Evolutionary conservation across 2,797 vertebrate genomes (phyloP).

Genomic region (Mus caroli): DNA sequence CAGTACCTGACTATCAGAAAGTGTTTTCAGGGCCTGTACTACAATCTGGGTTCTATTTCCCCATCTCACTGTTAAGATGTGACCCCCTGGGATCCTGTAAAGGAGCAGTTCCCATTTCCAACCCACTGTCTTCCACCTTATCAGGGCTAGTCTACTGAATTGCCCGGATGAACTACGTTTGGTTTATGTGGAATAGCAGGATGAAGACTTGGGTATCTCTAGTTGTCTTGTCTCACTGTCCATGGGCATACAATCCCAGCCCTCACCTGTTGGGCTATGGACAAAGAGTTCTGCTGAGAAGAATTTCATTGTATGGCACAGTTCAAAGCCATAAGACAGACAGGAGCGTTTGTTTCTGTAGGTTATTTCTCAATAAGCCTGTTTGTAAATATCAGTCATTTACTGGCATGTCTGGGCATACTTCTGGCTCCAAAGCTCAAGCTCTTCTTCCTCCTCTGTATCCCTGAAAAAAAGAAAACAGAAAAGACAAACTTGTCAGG

Average conservation of each 20-base stretch:
- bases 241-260: neutral
- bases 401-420: slow-evolving; percentile 65
- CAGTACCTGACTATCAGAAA: neutral
- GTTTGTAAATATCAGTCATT: slow-evolving; percentile 81
- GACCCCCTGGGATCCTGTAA: neutral
- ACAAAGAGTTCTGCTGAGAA: slow-evolving; percentile 58
- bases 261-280: neutral
- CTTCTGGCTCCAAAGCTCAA: slow-evolving; percentile 77
- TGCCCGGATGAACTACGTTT: neutral
- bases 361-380: slow-evolving; percentile 27
- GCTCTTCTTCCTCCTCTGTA: slow-evolving; percentile 77
- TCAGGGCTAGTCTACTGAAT: neutral
- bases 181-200: neutral
- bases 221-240: neutral
- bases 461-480: slow-evolving; percentile 39
- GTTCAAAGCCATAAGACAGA: neutral
- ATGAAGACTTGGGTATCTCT: neutral
- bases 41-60: neutral
- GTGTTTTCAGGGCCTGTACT: neutral
- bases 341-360: neutral
- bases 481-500: slow-evolving; percentile 50
- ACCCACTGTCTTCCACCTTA: neutral
- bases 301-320: neutral
- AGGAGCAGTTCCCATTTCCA: neutral
- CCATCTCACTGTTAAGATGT: neutral